phyloP scores from a whole-genome alignment of 2,888 invertebrate genomes.

The Stenodera caucasica region DNA sequence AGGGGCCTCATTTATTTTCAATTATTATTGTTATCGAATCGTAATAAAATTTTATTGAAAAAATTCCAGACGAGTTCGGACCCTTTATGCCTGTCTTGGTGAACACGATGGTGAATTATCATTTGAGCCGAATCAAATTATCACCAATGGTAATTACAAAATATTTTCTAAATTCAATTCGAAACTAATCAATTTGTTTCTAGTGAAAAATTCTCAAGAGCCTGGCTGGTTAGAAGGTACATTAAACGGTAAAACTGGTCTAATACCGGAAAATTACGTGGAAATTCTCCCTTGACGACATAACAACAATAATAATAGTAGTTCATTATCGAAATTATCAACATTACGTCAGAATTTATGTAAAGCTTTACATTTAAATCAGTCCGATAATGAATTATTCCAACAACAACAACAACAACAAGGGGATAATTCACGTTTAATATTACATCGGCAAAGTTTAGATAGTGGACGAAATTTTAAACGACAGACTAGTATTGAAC shows the following conservation, averaged over 20 bases:
- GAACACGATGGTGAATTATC: slow-evolving; percentile 97
- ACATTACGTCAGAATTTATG: slow-evolving; percentile 49
- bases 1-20: not conserved
- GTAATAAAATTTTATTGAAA: too few species aligned
- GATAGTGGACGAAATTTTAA: slow-evolving; percentile 43
- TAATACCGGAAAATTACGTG: slow-evolving; percentile 96
- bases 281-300: slow-evolving; percentile 74
- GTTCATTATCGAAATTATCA: slow-evolving; percentile 50
- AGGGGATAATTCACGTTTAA: slow-evolving; percentile 33
- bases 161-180: not conserved
- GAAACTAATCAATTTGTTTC: not conserved
- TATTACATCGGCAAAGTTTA: slow-evolving; percentile 48
- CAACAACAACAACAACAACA: slow-evolving; percentile 11
- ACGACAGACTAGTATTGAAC: slow-evolving; percentile 44
- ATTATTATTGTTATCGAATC: too few species aligned
- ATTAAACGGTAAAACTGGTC: slow-evolving; percentile 86
- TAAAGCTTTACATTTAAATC: slow-evolving; percentile 49
- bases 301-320: slow-evolving; percentile 40
- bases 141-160: slow-evolving; percentile 80
- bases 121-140: slow-evolving; percentile 98
- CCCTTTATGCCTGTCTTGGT: slow-evolving; percentile 93
- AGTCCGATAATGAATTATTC: slow-evolving; percentile 40
- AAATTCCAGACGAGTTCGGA: slow-evolving; percentile 82
- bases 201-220: slow-evolving; percentile 88
- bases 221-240: slow-evolving; percentile 98